phyloP scores from a whole-genome alignment of 2,888 invertebrate genomes.

The Torymus aiolomorphi region DNA sequence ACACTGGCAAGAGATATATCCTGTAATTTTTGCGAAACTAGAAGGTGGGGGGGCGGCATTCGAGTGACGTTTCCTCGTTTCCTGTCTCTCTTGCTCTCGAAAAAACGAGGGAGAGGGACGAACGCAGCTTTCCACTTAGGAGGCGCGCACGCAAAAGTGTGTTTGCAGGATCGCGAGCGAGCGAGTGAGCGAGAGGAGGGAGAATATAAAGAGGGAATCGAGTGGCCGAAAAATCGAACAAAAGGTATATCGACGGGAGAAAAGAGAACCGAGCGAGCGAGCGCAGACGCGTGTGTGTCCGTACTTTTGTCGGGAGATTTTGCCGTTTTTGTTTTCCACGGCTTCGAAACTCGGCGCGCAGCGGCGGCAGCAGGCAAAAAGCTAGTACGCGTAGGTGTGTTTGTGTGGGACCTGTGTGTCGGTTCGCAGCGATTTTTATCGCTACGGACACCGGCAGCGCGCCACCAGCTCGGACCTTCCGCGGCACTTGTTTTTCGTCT shows the following conservation, averaged over 20 bases:
- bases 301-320: conserved; percentile 19
- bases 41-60: neutral
- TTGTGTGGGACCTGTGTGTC: conserved; percentile 11
- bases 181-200: conserved; percentile 1
- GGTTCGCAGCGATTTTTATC: conserved; percentile 41
- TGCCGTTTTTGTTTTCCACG: conserved; percentile 39
- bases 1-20: conserved; percentile 15
- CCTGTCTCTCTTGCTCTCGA: neutral
- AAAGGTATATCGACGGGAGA: neutral
- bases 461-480: conserved; percentile 7
- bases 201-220: conserved; percentile 27
- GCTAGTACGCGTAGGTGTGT: neutral
- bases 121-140: neutral
- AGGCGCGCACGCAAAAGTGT: neutral
- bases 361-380: conserved; percentile 4
- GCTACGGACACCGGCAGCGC: conserved; percentile 2
- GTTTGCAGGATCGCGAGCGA: neutral
- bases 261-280: neutral
- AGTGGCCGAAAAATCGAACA: conserved; percentile 44
- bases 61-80: neutral
- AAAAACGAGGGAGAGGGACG: too few relatives aligned
- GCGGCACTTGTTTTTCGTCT: conserved; percentile 12
- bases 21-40: conserved; percentile 44
- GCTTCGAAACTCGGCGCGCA: conserved; percentile 30
- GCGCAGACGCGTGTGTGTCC: neutral